A percentile compares a stretch with the other conserved stretches of the same genome.
phyloP scores from a whole-genome alignment of 2,113 vertebrate genomes.

The Upupa epops region DNA sequence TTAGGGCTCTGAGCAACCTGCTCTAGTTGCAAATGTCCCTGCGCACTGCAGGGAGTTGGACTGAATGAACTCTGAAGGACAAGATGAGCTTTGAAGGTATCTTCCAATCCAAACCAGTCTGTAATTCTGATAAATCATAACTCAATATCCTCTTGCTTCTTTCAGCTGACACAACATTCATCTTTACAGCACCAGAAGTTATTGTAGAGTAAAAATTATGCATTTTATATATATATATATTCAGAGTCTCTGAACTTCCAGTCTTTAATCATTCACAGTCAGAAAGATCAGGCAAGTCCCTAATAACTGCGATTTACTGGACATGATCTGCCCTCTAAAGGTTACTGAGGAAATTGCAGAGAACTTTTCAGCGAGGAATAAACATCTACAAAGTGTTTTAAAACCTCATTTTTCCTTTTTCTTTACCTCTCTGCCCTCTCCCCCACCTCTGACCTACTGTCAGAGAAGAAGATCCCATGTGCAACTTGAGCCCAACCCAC shows the following conservation, averaged over 20 bases:
- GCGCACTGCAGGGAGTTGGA: too few relatives aligned
- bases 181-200: neutral
- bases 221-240: too few relatives aligned
- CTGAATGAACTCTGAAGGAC: too few relatives aligned
- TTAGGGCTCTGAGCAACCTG: too few relatives aligned
- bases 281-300: neutral
- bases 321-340: constrained; percentile 72
- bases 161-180: neutral
- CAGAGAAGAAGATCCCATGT: neutral
- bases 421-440: neutral
- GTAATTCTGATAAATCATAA: neutral
- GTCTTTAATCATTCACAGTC: neutral
- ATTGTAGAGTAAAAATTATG: neutral
- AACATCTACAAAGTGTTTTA: neutral
- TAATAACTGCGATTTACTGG: neutral
- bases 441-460: neutral
- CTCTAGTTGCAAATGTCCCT: too few relatives aligned
- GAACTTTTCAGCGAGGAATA: neutral
- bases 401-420: neutral
- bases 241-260: neutral
- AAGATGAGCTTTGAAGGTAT: too few relatives aligned
- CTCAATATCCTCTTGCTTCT: neutral
- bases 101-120: too few relatives aligned
- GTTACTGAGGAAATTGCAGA: neutral
- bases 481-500: neutral